Evolutionary conservation across 2,797 vertebrate species (phyloP), one percentile per base, ranked within the genome.

Genomic region (Enteromius mattozi): DNA sequence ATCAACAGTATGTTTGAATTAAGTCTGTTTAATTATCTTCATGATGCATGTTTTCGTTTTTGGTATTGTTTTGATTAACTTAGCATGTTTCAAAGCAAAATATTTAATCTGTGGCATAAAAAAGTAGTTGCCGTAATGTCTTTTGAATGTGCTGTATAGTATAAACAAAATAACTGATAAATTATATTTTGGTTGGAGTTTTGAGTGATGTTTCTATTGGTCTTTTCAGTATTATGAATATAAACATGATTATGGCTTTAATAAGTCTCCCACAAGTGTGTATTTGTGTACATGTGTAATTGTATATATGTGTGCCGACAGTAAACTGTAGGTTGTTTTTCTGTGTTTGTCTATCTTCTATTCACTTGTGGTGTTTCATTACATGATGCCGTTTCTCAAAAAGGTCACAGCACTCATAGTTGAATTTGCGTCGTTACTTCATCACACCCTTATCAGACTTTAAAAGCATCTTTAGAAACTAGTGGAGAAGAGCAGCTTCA

Each of bases 391-490:
- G 3, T 65, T 21, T 40, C 21, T 45, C 2, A 6, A 45, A 72
- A 72, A 49, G 45, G 45, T 51, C 45, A 49, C 16, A 0, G 42
- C 42, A 33, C 70, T 12, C 4, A 35, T 65, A 13, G 49, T 40
- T 76, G 63, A 72, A 79, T 59, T 19, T n/a, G 5, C 14, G 6
- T 56, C 12, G 4, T 59, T 79, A 17, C 78, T 79, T 69, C 56
- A 61, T 40, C 70, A 61, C 65, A 33, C 7, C 27, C 37, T 47
- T 42, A 14, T 78, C 47, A 1, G 27, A 59, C 37, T 56, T 81
- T 40, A 78, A 61, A 74, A 56, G 27, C 49, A 8, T 42, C 72
- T 81, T 59, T 71, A 30, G 81, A 51, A 61, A 74, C 79, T 45
- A 85, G 68, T 47, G 16, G 13, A 54, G 72, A 80, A 49, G 65